Percentiles rank a stretch among this genome's conserved stretches.
phyloP scores from a whole-genome alignment of 2,888 invertebrate species.

The Limnephilus auricula region DNA sequence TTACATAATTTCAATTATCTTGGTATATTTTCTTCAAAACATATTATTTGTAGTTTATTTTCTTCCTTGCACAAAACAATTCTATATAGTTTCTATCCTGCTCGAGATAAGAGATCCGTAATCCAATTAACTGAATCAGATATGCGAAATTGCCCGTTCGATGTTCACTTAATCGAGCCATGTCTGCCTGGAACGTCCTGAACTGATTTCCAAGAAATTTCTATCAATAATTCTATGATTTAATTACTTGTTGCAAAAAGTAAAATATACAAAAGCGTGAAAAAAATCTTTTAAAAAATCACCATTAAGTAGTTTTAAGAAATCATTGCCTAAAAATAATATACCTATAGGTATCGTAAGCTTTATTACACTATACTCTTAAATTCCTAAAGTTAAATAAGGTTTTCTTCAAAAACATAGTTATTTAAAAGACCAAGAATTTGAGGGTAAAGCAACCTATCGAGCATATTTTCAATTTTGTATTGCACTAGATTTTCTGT shows the following conservation, averaged over 20 bases:
- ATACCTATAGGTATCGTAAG: no score
- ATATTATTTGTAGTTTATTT: neutral
- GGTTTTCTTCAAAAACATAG: neutral
- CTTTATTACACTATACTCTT: no score
- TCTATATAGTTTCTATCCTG: neutral
- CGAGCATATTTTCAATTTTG: slow-evolving; percentile 46
- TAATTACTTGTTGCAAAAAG: neutral
- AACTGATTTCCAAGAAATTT: neutral
- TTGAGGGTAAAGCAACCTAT: slow-evolving; percentile 35
- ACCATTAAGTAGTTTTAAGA: no score
- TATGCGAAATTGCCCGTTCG: neutral
- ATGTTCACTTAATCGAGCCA: neutral
- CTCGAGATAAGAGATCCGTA: neutral
- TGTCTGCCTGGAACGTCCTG: neutral
- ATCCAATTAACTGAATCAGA: neutral
- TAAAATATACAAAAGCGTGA: neutral
- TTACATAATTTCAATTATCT: no score
- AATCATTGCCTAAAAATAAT: no score
- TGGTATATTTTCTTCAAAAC: no score
- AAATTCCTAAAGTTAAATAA: neutral
- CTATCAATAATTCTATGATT: neutral
- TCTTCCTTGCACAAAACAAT: neutral
- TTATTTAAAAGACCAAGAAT: neutral
- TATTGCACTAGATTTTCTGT: slow-evolving; percentile 51
- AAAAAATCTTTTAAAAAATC: neutral